Base-by-base conservation (phyloP, 64 coral and sea anemone species). In the Porites lutea region DNA sequence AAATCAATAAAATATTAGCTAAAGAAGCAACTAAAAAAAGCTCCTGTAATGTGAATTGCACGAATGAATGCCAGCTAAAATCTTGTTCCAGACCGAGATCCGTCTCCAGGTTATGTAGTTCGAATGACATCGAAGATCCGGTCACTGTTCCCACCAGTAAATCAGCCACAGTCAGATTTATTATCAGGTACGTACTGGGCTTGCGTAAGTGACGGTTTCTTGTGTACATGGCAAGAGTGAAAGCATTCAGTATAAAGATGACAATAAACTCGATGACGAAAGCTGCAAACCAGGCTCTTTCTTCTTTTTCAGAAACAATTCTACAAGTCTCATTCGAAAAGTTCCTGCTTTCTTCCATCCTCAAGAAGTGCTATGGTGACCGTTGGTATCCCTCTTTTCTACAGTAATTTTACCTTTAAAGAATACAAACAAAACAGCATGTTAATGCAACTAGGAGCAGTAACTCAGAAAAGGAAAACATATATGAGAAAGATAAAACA, bases 91-190 rank as follows among this genome's bases (percentile, higher is more conserved):
- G n/a, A n/a, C n/a, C n/a, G n/a, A n/a, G n/a, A n/a, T n/a, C n/a
- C n/a, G n/a, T n/a, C n/a, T n/a, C n/a, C n/a, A n/a, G n/a, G n/a
- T n/a, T n/a, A n/a, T n/a, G n/a, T n/a, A n/a, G n/a, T n/a, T n/a
- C n/a, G n/a, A n/a, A n/a, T n/a, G n/a, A n/a, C n/a, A n/a, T n/a
- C n/a, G n/a, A n/a, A n/a, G n/a, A n/a, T n/a, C 73, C 46, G 6
- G 4, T 50, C 6, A 76, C 46, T 6, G 13, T 4, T 14, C 73
- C 73, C 4, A 76, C 13, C 46, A 52, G 16, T 51, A 76, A 14
- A 52, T 76, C 73, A 3, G 73, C 73, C 73, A 76, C 73, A 50
- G 73, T 52, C 46, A 76, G 73, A 46, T 52, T 76, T 18, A 76
- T 76, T 19, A 76, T 19, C 9, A 76, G 48, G 3, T 76, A 76